A percentile compares a stretch with the other conserved stretches of the same genome.
Evolutionary conservation across 2,797 vertebrate species (phyloP).

Genomic region (Nasua narica): DNA sequence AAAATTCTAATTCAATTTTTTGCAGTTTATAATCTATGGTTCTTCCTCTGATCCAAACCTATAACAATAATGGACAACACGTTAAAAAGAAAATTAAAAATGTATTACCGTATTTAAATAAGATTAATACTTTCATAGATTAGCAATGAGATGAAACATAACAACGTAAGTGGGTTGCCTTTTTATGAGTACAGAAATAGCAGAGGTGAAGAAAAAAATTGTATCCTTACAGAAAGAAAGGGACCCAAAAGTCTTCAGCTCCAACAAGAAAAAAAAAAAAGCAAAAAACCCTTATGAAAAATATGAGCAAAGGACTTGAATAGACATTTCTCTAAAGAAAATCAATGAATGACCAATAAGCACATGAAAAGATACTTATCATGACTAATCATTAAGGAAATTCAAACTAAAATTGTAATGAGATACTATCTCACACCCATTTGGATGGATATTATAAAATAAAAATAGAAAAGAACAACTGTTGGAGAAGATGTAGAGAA

Average conservation of each 20-base stretch:
- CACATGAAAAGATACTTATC: neutral
- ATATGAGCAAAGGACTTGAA: neutral
- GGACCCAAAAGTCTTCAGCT: neutral
- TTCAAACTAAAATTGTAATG: neutral
- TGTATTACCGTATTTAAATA: neutral
- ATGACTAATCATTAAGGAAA: neutral
- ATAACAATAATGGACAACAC: neutral
- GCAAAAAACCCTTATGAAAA: neutral
- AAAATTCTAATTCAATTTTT: neutral
- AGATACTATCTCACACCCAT: neutral
- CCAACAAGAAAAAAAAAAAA: neutral
- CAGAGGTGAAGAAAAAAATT: neutral
- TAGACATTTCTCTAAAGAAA: neutral
- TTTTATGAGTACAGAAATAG: neutral
- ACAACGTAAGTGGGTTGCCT: neutral
- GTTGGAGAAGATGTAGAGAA: neutral
- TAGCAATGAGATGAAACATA: neutral
- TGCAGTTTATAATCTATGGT: neutral
- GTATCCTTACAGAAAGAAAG: neutral
- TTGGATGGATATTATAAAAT: neutral
- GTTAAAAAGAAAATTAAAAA: neutral
- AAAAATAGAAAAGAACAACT: constrained; percentile 6
- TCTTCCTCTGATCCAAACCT: neutral
- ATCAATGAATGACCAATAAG: neutral
- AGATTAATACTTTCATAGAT: neutral